Evolutionary conservation across 2,797 vertebrate species (phyloP).

Genomic region (Valencia hispanica): DNA sequence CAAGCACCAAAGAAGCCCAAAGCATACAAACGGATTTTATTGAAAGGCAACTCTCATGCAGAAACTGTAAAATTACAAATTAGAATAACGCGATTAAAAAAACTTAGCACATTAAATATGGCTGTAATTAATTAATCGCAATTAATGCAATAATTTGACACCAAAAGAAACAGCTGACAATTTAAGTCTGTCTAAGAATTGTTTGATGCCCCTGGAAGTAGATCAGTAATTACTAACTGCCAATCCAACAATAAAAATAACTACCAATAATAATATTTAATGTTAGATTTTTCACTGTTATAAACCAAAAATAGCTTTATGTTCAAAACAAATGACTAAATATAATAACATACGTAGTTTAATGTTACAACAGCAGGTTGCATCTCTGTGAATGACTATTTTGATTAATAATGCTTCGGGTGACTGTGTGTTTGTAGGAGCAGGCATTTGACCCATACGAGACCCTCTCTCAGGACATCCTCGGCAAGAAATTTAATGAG

Average conservation of each 20-base stretch:
- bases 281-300: not conserved
- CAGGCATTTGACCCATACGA: slow-evolving; percentile 99
- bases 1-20: no score
- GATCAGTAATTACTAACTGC: not conserved
- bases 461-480: slow-evolving; percentile 96
- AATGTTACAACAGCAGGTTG: not conserved
- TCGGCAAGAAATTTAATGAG: slow-evolving; percentile 90
- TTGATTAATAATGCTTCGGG: not conserved
- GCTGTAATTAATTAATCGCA: no score
- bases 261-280: not conserved
- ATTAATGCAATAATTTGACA: no score
- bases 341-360: not conserved
- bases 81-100: no score
- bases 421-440: slow-evolving; percentile 79
- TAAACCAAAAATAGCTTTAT: not conserved
- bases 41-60: no score
- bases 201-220: no score
- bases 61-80: no score
- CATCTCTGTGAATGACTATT: not conserved
- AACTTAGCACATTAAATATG: no score
- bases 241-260: no score
- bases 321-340: not conserved
- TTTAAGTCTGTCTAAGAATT: not conserved
- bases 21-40: no score
- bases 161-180: not conserved